Base-by-base conservation (phyloP, 2,113 vertebrate species). In the Lasiurus borealis region DNA sequence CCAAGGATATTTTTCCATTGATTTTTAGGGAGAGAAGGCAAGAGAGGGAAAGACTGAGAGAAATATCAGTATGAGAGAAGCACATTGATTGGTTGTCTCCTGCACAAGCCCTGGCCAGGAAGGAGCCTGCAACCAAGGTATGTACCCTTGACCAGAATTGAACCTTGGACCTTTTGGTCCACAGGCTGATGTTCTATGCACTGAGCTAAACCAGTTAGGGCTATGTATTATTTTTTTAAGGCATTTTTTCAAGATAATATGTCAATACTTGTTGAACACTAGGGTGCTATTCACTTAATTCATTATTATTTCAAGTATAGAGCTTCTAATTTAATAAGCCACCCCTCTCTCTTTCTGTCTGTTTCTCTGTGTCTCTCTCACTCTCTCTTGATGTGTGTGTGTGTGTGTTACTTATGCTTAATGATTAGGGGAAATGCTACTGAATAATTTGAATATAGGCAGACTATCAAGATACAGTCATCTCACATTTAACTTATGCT, bases 291-390 rank as follows among this genome's bases (percentile, higher is more conserved):
- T 88, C 31, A 72, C 2, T 64, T 50, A 91, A 46, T 77, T 93
- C 50, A 23, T 15, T 76, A 10, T 81, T 95, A n/a, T 75, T 84
- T 95, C 46, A 83, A 76, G 12, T 82, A 88, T 57, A 86, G n/a
- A 62, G 44, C 14, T 86, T 93, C 34, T 66, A 76, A 64, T 15
- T 64, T 84, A 77, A 64, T 78, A 72, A 91, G 34, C 10, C 48
- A 77, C 62, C 11, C 72, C 11, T 75, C 1, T 29, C 6, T 76
- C 34, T 71, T 3, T 62, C 3, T 66, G 6, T 6, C 10, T 52
- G 4, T 40, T 3, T 66, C 10, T 6, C 10, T 52, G 4, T 40
- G 34, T 40, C 54, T 82, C 14, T 59, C 52, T 15, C 3, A 8
- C n/a, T 54, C 19, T 23, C 75, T 77, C 29, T 77, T 2, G 8